Percentiles rank a stretch among this genome's conserved stretches.
Conservation (phyloP, 2,888 invertebrate species). For the Athrips mouffetella region DNA sequence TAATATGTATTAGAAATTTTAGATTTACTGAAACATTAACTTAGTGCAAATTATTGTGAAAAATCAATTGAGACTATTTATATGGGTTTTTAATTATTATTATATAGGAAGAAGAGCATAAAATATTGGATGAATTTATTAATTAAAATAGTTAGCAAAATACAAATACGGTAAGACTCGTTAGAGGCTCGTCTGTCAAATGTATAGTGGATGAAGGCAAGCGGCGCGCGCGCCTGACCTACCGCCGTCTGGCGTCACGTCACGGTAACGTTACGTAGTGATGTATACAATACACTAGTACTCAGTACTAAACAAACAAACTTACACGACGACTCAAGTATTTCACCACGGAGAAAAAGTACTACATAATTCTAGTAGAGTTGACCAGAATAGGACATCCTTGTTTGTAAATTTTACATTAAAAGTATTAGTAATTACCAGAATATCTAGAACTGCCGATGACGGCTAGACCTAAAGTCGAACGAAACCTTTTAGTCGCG, state of each 20-base stretch:
- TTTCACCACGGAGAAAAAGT: too few relatives aligned
- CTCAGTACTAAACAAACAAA: background rate
- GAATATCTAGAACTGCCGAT: too few relatives aligned
- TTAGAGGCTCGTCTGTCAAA: conserved; percentile 75
- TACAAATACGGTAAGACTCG: conserved; percentile 77
- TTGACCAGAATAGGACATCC: too few relatives aligned
- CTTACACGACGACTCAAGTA: too few relatives aligned
- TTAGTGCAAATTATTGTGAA: conserved; percentile 78
- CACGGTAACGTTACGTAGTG: conserved; percentile 11
- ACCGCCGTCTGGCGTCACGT: background rate
- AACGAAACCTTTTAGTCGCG: too few relatives aligned
- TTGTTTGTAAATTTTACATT: too few relatives aligned
- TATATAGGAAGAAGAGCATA: conserved; percentile 74
- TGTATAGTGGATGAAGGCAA: conserved; percentile 38
- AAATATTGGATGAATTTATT: conserved; percentile 79
- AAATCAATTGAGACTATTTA: conserved; percentile 76
- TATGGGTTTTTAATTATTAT: conserved; percentile 78
- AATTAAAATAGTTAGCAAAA: conserved; percentile 79
- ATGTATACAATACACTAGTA: background rate
- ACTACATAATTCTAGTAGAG: too few relatives aligned
- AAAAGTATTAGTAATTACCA: too few relatives aligned
- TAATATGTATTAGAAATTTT: conserved; percentile 78
- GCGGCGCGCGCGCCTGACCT: conserved; percentile 31
- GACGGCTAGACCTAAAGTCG: too few relatives aligned
- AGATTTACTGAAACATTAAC: conserved; percentile 77